Evolutionary conservation across 2,888 invertebrate genomes (phyloP).

Genomic region (Myopa testacea): DNA sequence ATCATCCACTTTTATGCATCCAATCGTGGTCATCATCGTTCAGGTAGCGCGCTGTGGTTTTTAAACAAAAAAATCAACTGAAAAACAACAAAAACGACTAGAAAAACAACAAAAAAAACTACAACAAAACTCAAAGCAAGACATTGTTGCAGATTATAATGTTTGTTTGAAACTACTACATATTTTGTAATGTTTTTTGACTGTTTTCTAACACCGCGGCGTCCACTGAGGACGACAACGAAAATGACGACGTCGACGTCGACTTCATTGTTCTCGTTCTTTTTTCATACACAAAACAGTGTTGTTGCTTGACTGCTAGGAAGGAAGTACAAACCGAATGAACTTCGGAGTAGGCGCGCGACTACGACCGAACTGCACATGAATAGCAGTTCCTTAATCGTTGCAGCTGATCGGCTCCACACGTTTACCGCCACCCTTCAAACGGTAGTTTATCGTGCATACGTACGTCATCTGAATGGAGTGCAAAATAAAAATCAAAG

Average conservation of each 20-base stretch:
- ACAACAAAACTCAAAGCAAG: conserved; percentile 6
- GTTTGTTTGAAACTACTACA: conserved; percentile 34
- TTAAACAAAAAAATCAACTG: neutral
- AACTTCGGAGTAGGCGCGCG: too few species aligned
- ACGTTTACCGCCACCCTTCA: too few species aligned
- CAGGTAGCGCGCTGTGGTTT: neutral
- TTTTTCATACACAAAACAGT: too few species aligned
- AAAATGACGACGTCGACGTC: too few species aligned
- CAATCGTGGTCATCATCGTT: conserved; percentile 20
- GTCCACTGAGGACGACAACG: too few species aligned
- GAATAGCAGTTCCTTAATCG: neutral
- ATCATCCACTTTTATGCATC: conserved; percentile 20
- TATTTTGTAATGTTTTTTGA: neutral
- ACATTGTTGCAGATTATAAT: conserved; percentile 38
- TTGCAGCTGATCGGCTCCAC: neutral
- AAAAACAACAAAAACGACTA: neutral
- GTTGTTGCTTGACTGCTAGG: too few species aligned
- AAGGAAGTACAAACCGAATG: too few species aligned
- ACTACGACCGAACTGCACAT: neutral
- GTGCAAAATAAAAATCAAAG: too few species aligned
- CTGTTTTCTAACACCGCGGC: neutral
- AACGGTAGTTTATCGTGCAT: too few species aligned
- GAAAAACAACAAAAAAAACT: conserved; percentile 3
- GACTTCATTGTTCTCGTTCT: neutral
- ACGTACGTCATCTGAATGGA: too few species aligned